Conservation (phyloP, 1,140 invertebrate species). For the Orussus abietinus region DNA sequence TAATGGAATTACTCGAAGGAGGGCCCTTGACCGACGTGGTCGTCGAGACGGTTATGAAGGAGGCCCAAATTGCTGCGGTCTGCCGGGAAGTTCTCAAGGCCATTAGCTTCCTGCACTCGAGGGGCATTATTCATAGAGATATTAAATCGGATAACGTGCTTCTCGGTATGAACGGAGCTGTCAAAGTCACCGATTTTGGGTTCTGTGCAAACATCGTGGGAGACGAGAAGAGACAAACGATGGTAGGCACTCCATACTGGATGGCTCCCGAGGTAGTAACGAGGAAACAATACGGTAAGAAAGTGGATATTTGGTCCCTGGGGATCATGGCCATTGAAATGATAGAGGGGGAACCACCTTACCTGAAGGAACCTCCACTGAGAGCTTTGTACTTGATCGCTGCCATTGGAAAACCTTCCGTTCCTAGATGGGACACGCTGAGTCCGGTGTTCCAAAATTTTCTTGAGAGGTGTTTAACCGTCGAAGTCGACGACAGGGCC, state of each 20-base stretch:
- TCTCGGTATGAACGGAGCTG: constrained; percentile 91
- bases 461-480: constrained; percentile 86
- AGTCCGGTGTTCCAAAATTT: constrained; percentile 78
- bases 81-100: constrained; percentile 90
- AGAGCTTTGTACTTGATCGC: constrained; percentile 95
- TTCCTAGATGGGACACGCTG: constrained; percentile 78
- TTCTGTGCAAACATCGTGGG: constrained; percentile 90
- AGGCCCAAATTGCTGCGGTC: constrained; percentile 94
- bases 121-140: constrained; percentile 88
- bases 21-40: constrained; percentile 96
- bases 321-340: constrained; percentile 99
- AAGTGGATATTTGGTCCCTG: constrained; percentile 94
- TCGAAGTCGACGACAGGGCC: constrained; percentile 84
- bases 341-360: constrained; percentile 96
- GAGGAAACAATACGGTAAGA: constrained; percentile 79
- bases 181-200: constrained; percentile 98
- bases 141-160: constrained; percentile 97
- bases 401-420: constrained; percentile 88
- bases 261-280: constrained; percentile 88
- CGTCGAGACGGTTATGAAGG: constrained; percentile 96
- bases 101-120: constrained; percentile 85
- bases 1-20: constrained; percentile 94
- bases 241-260: constrained; percentile 88
- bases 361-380: constrained; percentile 90
- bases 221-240: constrained; percentile 93